Conservation (phyloP, 2,888 invertebrate genomes). For the Melipona beecheii region DNA sequence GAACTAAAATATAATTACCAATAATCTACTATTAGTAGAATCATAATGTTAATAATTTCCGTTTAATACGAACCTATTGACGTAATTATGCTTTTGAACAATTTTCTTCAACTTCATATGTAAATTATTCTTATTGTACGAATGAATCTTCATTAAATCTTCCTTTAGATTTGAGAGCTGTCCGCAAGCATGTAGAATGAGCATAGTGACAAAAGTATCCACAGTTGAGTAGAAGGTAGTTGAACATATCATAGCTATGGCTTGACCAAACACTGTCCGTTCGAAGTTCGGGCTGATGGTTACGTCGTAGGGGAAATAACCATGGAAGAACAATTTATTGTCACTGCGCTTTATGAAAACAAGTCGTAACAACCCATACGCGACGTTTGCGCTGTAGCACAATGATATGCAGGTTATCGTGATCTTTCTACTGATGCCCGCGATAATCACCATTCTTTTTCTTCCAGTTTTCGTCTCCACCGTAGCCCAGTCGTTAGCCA, state of each 20-base stretch:
- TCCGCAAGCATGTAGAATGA: conserved; percentile 61
- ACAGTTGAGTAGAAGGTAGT: conserved; percentile 45
- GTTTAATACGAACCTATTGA: conserved; percentile 49
- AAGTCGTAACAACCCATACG: conserved; percentile 9
- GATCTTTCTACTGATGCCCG: conserved; percentile 5
- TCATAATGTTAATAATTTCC: neutral
- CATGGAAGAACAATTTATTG: conserved; percentile 26
- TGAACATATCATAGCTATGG: neutral
- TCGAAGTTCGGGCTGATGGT: conserved; percentile 41
- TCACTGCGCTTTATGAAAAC: neutral
- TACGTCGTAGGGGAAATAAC: conserved; percentile 54
- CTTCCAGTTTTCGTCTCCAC: neutral
- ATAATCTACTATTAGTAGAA: no score
- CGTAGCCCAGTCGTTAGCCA: conserved; percentile 52
- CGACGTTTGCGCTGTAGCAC: neutral
- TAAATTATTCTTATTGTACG: neutral
- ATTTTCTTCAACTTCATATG: conserved; percentile 6
- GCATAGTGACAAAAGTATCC: conserved; percentile 60
- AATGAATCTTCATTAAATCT: conserved; percentile 13
- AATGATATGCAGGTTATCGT: conserved; percentile 39
- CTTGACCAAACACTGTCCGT: conserved; percentile 39
- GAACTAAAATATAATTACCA: no score
- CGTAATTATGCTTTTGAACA: conserved; percentile 46
- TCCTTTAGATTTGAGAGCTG: conserved; percentile 48
- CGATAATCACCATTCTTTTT: conserved; percentile 30